Percentiles rank a stretch among this genome's conserved stretches.
Conservation (phyloP, 2,888 invertebrate genomes). For the Leptothorax acervorum region DNA sequence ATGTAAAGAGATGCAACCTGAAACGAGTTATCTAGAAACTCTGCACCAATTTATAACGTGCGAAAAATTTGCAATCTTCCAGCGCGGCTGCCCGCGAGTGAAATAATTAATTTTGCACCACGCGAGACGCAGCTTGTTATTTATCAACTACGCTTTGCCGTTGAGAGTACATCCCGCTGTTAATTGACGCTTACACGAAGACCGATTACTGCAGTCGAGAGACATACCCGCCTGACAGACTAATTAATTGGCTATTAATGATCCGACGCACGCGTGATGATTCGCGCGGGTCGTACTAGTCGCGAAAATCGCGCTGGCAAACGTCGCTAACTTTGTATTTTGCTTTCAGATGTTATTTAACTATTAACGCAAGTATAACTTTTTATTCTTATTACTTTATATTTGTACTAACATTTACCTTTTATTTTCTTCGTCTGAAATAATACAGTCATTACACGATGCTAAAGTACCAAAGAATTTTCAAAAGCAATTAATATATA, state of each 20-base stretch:
- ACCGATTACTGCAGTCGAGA: constrained; percentile 33
- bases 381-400: neutral
- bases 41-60: neutral
- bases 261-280: constrained; percentile 26
- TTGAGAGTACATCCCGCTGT: constrained; percentile 39
- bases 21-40: constrained; percentile 8
- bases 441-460: neutral
- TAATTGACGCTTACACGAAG: constrained; percentile 47
- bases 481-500: neutral
- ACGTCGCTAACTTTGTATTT: neutral
- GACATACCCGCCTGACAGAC: constrained; percentile 29
- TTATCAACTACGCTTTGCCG: constrained; percentile 28
- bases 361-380: neutral
- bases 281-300: constrained; percentile 14
- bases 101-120: constrained; percentile 37
- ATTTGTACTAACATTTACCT: neutral
- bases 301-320: neutral
- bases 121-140: constrained; percentile 23
- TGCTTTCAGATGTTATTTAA: neutral
- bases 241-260: constrained; percentile 52
- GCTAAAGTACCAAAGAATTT: neutral
- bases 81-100: constrained; percentile 5
- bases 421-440: neutral
- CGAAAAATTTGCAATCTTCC: constrained; percentile 28
- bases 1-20: neutral